A percentile compares a stretch with the other conserved stretches of the same genome.
These are phyloP conservation scores for Oryzias curvinotus DNA, from an alignment of 2,113 vertebrate species.

Conservation along the genomic window DNA sequence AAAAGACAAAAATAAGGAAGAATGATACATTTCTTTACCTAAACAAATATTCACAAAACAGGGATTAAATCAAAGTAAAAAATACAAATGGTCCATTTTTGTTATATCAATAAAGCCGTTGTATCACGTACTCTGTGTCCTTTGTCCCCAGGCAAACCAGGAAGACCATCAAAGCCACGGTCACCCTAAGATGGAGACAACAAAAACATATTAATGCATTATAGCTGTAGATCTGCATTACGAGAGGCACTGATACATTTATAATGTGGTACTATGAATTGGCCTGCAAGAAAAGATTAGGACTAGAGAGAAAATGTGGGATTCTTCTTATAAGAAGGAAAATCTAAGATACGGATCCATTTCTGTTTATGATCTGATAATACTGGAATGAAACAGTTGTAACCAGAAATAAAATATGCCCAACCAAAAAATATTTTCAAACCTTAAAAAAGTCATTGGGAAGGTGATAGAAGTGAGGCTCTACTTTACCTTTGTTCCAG, in stretches of 20 bases:
- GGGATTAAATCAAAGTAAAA: accelerated
- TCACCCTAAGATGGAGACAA: conserved; percentile 83
- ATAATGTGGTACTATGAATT: background rate
- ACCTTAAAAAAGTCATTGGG: background rate
- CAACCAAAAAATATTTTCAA: background rate
- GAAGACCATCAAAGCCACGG: conserved; percentile 97
- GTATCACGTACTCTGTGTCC: conserved; percentile 87
- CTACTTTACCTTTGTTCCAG: conserved; percentile 85
- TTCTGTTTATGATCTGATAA: no score
- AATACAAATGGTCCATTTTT: background rate
- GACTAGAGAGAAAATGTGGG: background rate
- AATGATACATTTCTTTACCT: background rate
- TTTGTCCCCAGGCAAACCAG: conserved; percentile 96
- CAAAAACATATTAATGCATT: background rate
- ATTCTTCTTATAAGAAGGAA: no score
- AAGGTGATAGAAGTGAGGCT: background rate
- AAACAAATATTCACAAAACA: background rate
- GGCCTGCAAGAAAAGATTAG: no score
- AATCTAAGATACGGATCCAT: no score
- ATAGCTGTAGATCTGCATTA: background rate
- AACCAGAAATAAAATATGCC: background rate
- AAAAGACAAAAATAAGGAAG: background rate
- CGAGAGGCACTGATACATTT: accelerated
- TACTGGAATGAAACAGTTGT: no score
- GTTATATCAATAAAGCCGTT: accelerated